phyloP scores from a whole-genome alignment of 2,113 vertebrate species.

The Pteronura brasiliensis region DNA sequence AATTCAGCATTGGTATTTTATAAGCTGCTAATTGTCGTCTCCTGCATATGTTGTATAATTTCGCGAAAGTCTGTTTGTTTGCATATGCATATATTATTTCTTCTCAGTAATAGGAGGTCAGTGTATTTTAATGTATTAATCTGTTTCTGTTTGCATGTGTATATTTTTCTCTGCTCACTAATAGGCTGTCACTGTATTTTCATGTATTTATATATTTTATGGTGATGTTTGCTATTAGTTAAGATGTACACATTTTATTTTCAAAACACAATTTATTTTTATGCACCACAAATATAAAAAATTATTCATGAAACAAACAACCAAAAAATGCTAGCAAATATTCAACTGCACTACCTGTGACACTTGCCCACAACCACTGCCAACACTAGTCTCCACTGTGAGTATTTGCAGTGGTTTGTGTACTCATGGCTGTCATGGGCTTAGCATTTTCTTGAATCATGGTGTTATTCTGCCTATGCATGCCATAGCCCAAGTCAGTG shows the following conservation, averaged over 20 bases:
- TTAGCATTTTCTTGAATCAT: not conserved
- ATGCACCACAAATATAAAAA: not conserved
- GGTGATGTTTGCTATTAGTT: slow-evolving; percentile 44
- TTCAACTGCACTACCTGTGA: not conserved
- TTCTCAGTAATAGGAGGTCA: slow-evolving; percentile 48
- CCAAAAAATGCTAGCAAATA: not conserved
- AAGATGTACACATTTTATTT: slow-evolving; percentile 54
- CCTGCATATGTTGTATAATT: slow-evolving; percentile 28
- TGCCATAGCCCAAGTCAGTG: not conserved
- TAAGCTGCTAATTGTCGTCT: slow-evolving; percentile 53
- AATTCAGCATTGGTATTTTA: slow-evolving; percentile 10
- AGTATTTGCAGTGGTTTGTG: not conserved
- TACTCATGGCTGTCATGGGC: not conserved
- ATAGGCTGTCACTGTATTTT: slow-evolving; percentile 27
- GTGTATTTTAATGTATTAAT: slow-evolving; percentile 58
- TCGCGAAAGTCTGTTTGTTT: slow-evolving; percentile 48
- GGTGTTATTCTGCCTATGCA: not conserved
- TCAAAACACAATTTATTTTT: slow-evolving; percentile 44
- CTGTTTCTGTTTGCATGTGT: slow-evolving; percentile 50
- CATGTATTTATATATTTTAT: slow-evolving; percentile 44
- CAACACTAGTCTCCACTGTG: not conserved
- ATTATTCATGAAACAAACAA: not conserved
- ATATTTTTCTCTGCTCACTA: slow-evolving; percentile 46
- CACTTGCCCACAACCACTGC: not conserved
- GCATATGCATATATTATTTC: slow-evolving; percentile 38